These are phyloP conservation scores for Salvelinus fontinalis DNA, from an alignment of 2,113 vertebrate species.

Conservation along the genomic window DNA sequence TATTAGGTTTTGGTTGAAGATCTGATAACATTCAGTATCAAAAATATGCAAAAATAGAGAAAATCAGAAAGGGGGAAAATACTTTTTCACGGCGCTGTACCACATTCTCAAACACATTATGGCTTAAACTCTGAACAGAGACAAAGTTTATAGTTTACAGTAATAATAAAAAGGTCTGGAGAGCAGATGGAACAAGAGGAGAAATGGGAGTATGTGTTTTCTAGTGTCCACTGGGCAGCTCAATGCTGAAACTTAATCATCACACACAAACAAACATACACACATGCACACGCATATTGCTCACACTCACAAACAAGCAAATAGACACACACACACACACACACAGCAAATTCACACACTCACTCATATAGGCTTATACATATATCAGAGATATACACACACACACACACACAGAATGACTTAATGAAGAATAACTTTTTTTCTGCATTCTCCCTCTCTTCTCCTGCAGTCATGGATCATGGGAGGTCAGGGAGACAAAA, in stretches of 20 bases:
- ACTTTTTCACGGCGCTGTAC: no score
- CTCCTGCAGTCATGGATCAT: slow-evolving; percentile 49
- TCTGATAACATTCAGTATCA: no score
- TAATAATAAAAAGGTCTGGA: neutral
- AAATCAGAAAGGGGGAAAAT: no score
- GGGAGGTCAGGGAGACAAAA: slow-evolving; percentile 42
- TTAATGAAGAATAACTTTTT: neutral
- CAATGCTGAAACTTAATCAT: slow-evolving; percentile 27
- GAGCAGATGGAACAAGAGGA: neutral
- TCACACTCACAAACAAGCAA: no score
- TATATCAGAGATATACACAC: no score
- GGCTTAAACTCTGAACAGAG: no score
- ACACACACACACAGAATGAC: neutral
- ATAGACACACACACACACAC: no score
- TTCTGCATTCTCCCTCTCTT: slow-evolving; percentile 5
- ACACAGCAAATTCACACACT: no score
- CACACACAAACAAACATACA: neutral
- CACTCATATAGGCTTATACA: no score
- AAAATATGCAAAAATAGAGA: no score
- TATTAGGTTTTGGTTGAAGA: no score
- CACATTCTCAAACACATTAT: neutral
- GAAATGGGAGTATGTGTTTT: slow-evolving; percentile 12
- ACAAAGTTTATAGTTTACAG: neutral
- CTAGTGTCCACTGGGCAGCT: slow-evolving; percentile 25
- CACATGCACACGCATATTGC: no score